Evolutionary conservation across 1,140 invertebrate species (phyloP).

Genomic region (Nomia melanderi): DNA sequence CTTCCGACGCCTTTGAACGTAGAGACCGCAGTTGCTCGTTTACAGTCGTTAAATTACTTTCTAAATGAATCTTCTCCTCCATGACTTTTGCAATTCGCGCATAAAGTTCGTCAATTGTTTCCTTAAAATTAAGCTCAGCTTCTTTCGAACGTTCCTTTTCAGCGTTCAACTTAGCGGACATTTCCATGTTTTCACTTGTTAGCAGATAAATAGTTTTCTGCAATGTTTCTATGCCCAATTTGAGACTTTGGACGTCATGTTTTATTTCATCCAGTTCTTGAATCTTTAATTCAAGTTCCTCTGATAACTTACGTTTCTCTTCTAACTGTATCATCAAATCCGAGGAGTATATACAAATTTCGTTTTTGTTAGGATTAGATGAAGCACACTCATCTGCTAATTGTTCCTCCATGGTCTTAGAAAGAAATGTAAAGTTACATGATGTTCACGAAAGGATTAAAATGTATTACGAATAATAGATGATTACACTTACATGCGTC

Average conservation of each 20-base stretch:
- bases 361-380: neutral
- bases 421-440: conserved; percentile 1
- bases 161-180: conserved; percentile 62
- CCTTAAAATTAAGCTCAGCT: conserved; percentile 41
- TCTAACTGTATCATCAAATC: conserved; percentile 48
- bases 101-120: conserved; percentile 53
- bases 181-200: conserved; percentile 72
- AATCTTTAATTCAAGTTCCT: conserved; percentile 64
- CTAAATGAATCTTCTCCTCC: conserved; percentile 60
- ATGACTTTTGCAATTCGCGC: conserved; percentile 48
- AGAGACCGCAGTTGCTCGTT: conserved; percentile 48
- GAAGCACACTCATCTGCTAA: neutral
- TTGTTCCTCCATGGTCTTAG: conserved; percentile 11
- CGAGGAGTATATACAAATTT: neutral
- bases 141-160: conserved; percentile 61
- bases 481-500: conserved; percentile 7
- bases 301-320: conserved; percentile 66
- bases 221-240: conserved; percentile 67
- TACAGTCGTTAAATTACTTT: conserved; percentile 40
- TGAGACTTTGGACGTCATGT: conserved; percentile 67
- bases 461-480: neutral
- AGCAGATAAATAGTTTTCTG: conserved; percentile 69
- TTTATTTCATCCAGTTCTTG: conserved; percentile 70
- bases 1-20: conserved; percentile 20
- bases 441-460: neutral